Conservation (phyloP, 2,113 vertebrate genomes). For the Galemys pyrenaicus region DNA sequence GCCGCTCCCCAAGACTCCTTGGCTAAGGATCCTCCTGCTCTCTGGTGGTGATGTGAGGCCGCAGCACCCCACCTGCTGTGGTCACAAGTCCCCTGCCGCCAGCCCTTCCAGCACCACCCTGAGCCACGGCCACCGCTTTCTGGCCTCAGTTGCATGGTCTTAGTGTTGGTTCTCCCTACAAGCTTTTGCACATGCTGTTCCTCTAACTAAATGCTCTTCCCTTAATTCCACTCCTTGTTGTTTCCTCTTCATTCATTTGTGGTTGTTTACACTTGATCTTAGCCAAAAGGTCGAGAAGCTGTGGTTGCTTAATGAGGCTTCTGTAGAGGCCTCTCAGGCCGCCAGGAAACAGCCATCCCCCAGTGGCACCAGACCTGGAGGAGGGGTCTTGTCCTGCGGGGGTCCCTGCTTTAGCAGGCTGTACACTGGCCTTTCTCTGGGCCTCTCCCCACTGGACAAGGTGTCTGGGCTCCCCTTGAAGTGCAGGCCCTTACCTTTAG, state of each 20-base stretch:
- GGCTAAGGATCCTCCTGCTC: background rate
- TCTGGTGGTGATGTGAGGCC: background rate
- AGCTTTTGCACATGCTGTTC: background rate
- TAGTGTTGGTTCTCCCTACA: background rate
- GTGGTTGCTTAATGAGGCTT: background rate
- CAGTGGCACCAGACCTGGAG: background rate
- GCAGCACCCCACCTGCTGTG: background rate
- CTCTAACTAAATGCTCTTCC: background rate
- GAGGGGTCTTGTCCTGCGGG: no score
- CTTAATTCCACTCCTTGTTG: background rate
- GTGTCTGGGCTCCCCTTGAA: background rate
- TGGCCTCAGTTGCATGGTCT: background rate
- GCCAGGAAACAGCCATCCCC: background rate
- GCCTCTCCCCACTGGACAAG: background rate
- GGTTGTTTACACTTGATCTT: no score
- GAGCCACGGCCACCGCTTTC: background rate
- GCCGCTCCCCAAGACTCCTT: background rate
- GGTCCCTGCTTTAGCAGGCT: background rate
- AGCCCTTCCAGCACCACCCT: background rate
- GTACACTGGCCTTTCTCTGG: background rate
- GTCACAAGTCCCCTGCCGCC: background rate
- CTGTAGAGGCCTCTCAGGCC: background rate
- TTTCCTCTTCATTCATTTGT: background rate
- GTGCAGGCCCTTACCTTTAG: background rate
- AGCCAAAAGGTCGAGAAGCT: no score